Conservation (phyloP, 2,797 vertebrate species). For the Parotocinclus haroldoi region DNA sequence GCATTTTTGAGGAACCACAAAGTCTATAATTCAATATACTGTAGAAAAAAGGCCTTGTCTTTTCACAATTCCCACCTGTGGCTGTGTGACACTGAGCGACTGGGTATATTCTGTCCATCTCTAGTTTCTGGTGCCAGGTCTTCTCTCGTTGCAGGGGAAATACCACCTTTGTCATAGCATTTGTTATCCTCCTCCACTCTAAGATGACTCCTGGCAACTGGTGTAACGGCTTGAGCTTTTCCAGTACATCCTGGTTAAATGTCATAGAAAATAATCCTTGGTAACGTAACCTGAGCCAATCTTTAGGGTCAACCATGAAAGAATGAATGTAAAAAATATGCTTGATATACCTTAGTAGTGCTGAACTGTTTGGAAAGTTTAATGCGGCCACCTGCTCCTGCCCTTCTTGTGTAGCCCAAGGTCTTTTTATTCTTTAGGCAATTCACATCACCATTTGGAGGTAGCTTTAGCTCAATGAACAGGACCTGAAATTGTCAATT, state of each 20-base stretch:
- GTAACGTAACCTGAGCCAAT: too few relatives aligned
- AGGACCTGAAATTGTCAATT: conserved; percentile 71
- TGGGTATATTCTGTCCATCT: conserved; percentile 92
- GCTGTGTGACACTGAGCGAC: conserved; percentile 88
- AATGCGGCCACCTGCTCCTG: conserved; percentile 58
- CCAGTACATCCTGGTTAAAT: conserved; percentile 81
- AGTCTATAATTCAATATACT: too few relatives aligned
- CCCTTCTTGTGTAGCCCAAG: conserved; percentile 84
- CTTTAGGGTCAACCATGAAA: too few relatives aligned
- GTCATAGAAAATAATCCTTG: neutral
- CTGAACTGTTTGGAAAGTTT: conserved; percentile 85
- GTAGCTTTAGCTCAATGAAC: conserved; percentile 91
- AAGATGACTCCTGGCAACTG: conserved; percentile 89
- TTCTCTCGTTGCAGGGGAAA: conserved; percentile 92
- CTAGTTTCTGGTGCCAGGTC: conserved; percentile 70
- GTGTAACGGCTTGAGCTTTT: conserved; percentile 86
- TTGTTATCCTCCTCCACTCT: conserved; percentile 94
- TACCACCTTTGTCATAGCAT: conserved; percentile 92
- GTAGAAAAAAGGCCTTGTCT: too few relatives aligned
- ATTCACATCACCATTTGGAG: conserved; percentile 81
- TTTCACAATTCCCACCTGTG: conserved; percentile 75
- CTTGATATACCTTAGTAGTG: conserved; percentile 84
- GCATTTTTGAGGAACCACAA: too few relatives aligned
- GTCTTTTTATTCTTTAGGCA: conserved; percentile 83
- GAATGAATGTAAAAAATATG: too few relatives aligned